Percentiles rank a stretch among this genome's conserved stretches.
phyloP scores from a whole-genome alignment of 2,797 vertebrate species.

The Limnodromus scolopaceus region DNA sequence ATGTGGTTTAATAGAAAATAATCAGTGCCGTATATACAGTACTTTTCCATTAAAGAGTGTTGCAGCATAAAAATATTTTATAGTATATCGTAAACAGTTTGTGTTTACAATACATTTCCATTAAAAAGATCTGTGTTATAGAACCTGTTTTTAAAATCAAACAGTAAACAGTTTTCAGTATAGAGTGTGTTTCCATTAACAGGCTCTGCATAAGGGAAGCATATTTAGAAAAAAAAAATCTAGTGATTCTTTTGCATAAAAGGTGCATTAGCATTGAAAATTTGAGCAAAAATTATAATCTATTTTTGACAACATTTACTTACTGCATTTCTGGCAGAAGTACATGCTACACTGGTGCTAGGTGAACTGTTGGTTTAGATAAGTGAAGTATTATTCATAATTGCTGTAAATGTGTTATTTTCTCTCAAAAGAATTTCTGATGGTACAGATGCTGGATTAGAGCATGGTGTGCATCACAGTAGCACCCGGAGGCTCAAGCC shows the following conservation, averaged over 20 bases:
- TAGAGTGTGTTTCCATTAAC: neutral
- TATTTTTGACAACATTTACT: neutral
- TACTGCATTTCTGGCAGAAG: neutral
- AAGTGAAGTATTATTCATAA: neutral
- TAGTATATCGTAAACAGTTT: neutral
- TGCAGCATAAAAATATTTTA: conserved; percentile 19
- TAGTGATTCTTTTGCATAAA: neutral
- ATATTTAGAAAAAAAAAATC: neutral
- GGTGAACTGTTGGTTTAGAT: neutral
- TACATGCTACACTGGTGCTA: neutral
- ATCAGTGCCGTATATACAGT: neutral
- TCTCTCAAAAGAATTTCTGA: neutral
- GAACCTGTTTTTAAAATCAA: neutral
- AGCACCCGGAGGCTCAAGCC: neutral
- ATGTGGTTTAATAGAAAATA: conserved; percentile 9
- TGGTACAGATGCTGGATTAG: neutral
- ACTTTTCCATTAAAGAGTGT: neutral
- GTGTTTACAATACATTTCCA: conserved; percentile 23
- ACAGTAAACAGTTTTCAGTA: neutral
- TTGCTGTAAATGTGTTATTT: neutral
- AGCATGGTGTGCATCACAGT: neutral
- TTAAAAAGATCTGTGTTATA: neutral
- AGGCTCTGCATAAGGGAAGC: neutral
- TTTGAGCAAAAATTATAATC: neutral
- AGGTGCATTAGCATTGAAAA: neutral